These are phyloP conservation scores for Donacobius atricapilla DNA, from an alignment of 2,113 vertebrate genomes.

Conservation along the genomic window DNA sequence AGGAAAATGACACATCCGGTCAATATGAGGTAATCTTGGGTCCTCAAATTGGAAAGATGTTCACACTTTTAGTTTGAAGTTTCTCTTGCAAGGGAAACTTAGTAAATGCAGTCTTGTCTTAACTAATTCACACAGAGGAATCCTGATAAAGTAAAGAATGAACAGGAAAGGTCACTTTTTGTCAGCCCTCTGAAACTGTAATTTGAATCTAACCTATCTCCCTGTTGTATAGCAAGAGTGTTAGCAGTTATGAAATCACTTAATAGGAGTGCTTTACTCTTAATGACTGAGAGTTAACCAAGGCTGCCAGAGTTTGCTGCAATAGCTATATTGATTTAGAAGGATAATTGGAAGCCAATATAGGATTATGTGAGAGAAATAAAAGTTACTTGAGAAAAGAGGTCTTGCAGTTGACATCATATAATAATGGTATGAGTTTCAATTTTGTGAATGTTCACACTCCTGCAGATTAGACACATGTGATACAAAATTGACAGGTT, in stretches of 20 bases:
- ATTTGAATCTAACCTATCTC: not conserved
- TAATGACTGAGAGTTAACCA: slow-evolving; percentile 18
- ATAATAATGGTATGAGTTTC: not conserved
- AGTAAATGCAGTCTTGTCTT: not conserved
- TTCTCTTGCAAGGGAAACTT: not conserved
- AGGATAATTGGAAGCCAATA: not conserved
- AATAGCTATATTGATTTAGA: slow-evolving; percentile 9
- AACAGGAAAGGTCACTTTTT: not conserved
- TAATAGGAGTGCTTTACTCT: not conserved
- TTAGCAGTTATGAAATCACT: slow-evolving; percentile 17
- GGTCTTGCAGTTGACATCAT: not conserved
- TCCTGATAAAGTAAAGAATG: not conserved
- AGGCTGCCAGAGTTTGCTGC: not conserved
- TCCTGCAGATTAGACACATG: not conserved
- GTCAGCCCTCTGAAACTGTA: not conserved
- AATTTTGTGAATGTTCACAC: not conserved
- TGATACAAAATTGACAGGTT: not conserved
- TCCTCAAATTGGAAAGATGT: not conserved
- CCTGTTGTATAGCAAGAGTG: not conserved
- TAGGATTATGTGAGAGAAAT: not conserved
- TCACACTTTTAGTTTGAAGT: not conserved
- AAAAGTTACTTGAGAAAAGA: not conserved
- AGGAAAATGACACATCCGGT: not conserved
- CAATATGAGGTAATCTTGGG: not conserved
- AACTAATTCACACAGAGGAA: not conserved